A percentile compares a stretch with the other conserved stretches of the same genome.
phyloP scores from a whole-genome alignment of 1,140 invertebrate genomes.

The Araneus ventricosus region DNA sequence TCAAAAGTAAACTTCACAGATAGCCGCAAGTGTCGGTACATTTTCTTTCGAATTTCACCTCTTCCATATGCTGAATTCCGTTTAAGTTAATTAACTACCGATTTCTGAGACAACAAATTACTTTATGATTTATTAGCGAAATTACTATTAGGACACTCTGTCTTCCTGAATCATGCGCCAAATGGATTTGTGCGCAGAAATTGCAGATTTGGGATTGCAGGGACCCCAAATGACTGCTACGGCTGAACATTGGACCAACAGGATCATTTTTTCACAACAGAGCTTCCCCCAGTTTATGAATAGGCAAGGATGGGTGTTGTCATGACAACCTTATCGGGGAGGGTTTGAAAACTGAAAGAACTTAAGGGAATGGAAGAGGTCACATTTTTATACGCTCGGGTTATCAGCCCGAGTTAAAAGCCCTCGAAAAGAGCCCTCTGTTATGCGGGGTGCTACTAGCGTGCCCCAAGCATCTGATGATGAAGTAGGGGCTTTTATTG shows the following conservation, averaged over 20 bases:
- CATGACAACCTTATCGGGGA: slow-evolving; percentile 10
- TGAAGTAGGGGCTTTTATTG: neutral
- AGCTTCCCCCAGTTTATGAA: slow-evolving; percentile 18
- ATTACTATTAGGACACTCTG: neutral
- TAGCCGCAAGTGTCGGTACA: no score
- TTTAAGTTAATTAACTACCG: no score
- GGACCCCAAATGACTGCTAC: neutral
- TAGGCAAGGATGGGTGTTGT: slow-evolving; percentile 14
- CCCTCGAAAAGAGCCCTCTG: slow-evolving; percentile 4
- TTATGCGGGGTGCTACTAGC: neutral
- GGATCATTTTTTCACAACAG: neutral
- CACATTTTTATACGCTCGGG: slow-evolving; percentile 36
- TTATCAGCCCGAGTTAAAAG: slow-evolving; percentile 41
- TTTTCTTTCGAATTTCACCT: no score
- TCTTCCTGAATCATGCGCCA: neutral
- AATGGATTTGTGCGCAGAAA: neutral
- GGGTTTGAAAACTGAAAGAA: slow-evolving; percentile 32
- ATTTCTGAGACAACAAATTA: neutral
- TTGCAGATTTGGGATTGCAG: neutral
- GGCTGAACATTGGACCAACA: neutral
- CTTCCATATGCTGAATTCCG: no score
- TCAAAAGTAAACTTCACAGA: no score
- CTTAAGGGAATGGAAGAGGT: slow-evolving; percentile 19
- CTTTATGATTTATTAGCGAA: neutral
- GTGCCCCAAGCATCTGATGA: neutral